A percentile compares a stretch with the other conserved stretches of the same genome.
Conservation (phyloP, 2,888 invertebrate species). For the Tortrix viridana region DNA sequence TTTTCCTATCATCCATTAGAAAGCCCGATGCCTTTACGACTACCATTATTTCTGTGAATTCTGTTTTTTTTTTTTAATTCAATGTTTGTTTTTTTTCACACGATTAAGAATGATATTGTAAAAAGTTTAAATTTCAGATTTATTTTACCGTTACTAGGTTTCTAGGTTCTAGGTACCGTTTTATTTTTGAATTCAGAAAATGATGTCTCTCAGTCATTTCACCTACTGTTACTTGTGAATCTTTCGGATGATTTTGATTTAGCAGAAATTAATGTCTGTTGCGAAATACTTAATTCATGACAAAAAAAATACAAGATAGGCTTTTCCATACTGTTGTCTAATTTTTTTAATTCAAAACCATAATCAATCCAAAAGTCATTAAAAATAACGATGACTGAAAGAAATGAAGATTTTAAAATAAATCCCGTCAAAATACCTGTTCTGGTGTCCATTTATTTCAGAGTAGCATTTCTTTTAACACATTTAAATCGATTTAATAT, state of each 20-base stretch:
- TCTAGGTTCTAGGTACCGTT: no score
- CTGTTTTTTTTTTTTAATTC: slow-evolving; percentile 6
- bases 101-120: neutral
- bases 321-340: no score
- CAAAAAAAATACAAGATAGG: no score
- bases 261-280: no score
- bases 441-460: slow-evolving; percentile 22
- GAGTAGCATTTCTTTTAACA: slow-evolving; percentile 36
- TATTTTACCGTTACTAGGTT: no score
- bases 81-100: slow-evolving; percentile 6
- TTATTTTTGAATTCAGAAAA: no score
- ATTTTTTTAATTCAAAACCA: neutral
- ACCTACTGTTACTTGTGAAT: no score
- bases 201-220: no score
- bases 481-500: slow-evolving; percentile 62
- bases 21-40: slow-evolving; percentile 20
- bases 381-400: slow-evolving; percentile 8
- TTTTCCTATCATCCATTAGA: slow-evolving; percentile 33
- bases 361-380: neutral
- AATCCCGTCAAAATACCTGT: slow-evolving; percentile 35
- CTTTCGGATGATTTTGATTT: no score
- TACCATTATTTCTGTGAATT: slow-evolving; percentile 21
- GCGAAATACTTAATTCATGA: no score
- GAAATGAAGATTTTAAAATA: slow-evolving; percentile 6
- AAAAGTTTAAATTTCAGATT: no score